Evolutionary conservation across 2,113 vertebrate species (phyloP), one percentile per base, ranked within the genome.

Genomic region (Thunnus thynnus): DNA sequence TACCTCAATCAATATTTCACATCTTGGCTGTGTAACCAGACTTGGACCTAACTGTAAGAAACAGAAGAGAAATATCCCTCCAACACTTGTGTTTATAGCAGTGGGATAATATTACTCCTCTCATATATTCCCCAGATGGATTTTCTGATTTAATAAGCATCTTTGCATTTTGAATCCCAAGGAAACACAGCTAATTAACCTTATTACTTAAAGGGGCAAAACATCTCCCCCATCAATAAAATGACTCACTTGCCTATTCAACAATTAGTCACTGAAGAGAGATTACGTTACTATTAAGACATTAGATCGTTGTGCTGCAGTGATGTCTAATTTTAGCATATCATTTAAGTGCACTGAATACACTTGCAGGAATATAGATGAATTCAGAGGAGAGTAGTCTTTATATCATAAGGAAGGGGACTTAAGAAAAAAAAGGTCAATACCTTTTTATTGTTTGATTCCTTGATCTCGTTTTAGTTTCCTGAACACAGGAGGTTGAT

Each of bases 121-220:
- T 87, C 48, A 12, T 52, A 55, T 82, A 48, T 70, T 89, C 88
- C 88, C 86, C 0, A 4, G 77, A 84, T 82, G 68, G 56, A 62
- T 80, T 69, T 83, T 86, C 66, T 74, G 86, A 79, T 89, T 83
- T 91, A 92, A 93, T 93, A 85, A 91, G 93, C 84, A 91, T 92
- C 82, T 93, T 86, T 90, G 86, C 84, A 60, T 77, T 86, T 86
- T 84, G 82, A 93, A 82, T 94, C 94, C 93, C 94, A 90, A 27
- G 70, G 93, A 93, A 94, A 94, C 93, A 83, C 67, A 90, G 91
- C 92, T 94, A 91, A 95, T 95, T 95, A 95, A 93, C 94, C 94
- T 94, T 92, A 88, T 91, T 93, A 91, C 90, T 89, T 90, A 81
- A 88, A 92, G 91, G 86, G 84, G 67, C 83, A 77, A 81, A 88